Evolutionary conservation across 1,140 invertebrate species (phyloP), one percentile per base, ranked within the genome.

Genomic region (Pseudomyrmex flavicornis): DNA sequence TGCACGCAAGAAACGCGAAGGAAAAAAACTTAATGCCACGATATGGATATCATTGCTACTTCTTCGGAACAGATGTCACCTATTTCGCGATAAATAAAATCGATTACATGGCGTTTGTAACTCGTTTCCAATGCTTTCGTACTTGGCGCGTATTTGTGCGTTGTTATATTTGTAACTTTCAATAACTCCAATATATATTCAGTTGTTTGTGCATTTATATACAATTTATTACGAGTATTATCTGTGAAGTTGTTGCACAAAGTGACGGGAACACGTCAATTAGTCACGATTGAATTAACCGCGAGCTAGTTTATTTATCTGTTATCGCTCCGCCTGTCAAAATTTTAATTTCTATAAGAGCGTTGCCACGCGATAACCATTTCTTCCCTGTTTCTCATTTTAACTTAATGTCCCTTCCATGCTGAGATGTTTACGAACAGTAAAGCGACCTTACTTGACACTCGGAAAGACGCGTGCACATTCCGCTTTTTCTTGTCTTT

Each of bases 291-390:
- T 70, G 20, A 72, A 72, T 80, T 59, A 70, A 66, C 44, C 35
- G 35, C 4, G 17, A 1, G 76, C 10, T 20, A 59, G 76, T 72
- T 61, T 59, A 59, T 59, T 58, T 54, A 20, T 13, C 35, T n/a
- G n/a, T 72, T 80, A 80, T 79, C 44, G 44, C 13, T 20, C 66
- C 44, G 46, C 20, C 66, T 72, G 76, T 59, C 76, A 72, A 80
- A 80, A 72, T 54, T 72, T 80, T 80, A 70, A 80, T 80, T 80
- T 80, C 66, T 56, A 66, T 80, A 80, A 70, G 76, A 80, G 76
- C 54, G 54, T 80, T 44, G 35, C 5, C 35, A 35, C 7, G 35
- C 52, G 65, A 80, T 59, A 80, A 80, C 5, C 35, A 80, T 59
- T 79, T 13, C 66, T 70, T 80, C 20, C 48, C 65, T 56, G 52